These are phyloP conservation scores for Diplolepis rosae DNA, from an alignment of 2,888 invertebrate species.

Conservation along the genomic window DNA sequence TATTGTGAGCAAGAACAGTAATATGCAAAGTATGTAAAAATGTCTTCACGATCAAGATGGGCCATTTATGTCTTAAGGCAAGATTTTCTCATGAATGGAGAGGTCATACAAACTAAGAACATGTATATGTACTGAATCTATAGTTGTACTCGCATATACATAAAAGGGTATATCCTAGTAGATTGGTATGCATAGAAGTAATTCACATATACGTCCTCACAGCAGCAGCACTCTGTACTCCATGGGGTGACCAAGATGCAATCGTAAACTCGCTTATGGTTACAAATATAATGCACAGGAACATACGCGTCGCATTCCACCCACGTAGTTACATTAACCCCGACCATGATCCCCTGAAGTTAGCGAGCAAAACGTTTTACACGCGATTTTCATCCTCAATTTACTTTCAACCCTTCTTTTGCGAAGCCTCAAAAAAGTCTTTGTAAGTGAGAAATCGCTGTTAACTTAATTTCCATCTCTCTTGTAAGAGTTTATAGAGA, in stretches of 20 bases:
- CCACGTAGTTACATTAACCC: conserved; percentile 62
- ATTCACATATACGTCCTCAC: conserved; percentile 12
- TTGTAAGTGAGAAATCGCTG: neutral
- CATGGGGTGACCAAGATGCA: conserved; percentile 41
- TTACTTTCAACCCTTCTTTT: neutral
- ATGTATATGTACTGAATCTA: neutral
- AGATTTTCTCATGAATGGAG: conserved; percentile 16
- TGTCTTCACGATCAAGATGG: conserved; percentile 22
- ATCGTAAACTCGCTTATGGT: conserved; percentile 54
- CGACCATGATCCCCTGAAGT: conserved; percentile 51
- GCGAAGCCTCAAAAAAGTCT: neutral
- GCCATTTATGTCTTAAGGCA: neutral
- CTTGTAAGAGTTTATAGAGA: too few species aligned
- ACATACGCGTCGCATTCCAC: conserved; percentile 51
- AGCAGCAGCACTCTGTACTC: conserved; percentile 13
- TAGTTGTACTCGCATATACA: neutral
- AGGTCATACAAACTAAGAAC: neutral
- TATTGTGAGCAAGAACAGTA: neutral
- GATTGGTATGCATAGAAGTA: conserved; percentile 28
- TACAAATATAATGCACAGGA: conserved; percentile 39
- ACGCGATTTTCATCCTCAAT: conserved; percentile 41
- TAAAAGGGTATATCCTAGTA: conserved; percentile 2
- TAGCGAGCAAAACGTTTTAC: conserved; percentile 49
- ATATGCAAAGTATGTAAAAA: neutral
- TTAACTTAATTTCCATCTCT: neutral